Evolutionary conservation across 2,888 invertebrate species (phyloP).

Genomic region (Drosophila merina): DNA sequence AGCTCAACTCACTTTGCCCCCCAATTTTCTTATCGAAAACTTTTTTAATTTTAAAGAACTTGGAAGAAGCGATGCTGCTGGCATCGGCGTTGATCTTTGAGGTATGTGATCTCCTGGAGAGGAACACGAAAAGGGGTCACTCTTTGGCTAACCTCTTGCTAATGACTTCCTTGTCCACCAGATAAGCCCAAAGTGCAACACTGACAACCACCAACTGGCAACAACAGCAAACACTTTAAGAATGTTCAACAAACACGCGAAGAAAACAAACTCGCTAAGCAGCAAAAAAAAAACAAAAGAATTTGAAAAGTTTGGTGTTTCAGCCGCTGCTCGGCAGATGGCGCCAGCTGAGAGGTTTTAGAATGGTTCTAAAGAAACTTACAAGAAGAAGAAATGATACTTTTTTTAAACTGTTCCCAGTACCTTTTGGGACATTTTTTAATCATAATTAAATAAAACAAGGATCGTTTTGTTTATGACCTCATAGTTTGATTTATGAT

Average conservation of each 20-base stretch:
- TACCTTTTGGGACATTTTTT: too few species aligned
- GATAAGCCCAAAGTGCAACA: constrained; percentile 52
- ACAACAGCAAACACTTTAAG: constrained; percentile 27
- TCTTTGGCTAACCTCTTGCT: constrained; percentile 38
- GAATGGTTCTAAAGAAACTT: constrained; percentile 3
- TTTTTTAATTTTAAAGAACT: constrained; percentile 18
- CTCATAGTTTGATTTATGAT: too few species aligned
- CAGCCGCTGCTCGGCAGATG: constrained; percentile 53
- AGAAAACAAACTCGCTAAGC: constrained; percentile 1
- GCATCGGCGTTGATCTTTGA: not conserved
- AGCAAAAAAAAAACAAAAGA: not conserved
- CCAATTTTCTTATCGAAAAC: not conserved
- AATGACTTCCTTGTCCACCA: constrained; percentile 57
- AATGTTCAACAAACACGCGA: constrained; percentile 55
- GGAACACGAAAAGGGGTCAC: constrained; percentile 31
- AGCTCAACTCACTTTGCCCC: constrained; percentile 14
- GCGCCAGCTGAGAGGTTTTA: constrained; percentile 33
- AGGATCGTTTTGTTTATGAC: too few species aligned
- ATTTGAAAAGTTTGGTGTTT: constrained; percentile 25
- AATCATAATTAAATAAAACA: too few species aligned
- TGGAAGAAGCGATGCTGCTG: not conserved
- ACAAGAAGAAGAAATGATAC: not conserved
- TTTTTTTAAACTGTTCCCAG: too few species aligned
- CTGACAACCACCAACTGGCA: constrained; percentile 24
- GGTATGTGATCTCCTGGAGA: constrained; percentile 3